These are phyloP conservation scores for Microplitis manilae DNA, from an alignment of 2,888 invertebrate species.

Conservation along the genomic window DNA sequence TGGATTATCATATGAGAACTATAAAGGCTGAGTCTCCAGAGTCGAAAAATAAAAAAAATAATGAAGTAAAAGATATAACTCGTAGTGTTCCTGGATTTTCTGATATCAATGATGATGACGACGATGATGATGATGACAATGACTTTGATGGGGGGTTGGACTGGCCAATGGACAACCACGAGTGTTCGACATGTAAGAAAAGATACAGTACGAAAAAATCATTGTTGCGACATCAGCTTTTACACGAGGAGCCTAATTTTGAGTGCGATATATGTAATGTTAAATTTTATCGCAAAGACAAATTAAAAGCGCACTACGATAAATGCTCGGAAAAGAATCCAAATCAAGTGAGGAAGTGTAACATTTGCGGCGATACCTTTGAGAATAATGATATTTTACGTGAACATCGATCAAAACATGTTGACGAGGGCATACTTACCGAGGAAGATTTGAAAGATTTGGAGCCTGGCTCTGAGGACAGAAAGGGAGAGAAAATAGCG, in stretches of 20 bases:
- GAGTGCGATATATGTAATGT: constrained; percentile 69
- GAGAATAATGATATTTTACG: constrained; percentile 67
- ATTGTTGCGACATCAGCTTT: constrained; percentile 65
- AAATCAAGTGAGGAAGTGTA: constrained; percentile 69
- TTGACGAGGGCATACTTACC: constrained; percentile 67
- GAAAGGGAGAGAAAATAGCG: constrained; percentile 61
- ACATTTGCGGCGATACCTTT: constrained; percentile 68
- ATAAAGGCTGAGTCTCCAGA: constrained; percentile 52
- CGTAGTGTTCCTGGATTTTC: constrained; percentile 20
- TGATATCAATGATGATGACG: constrained; percentile 50
- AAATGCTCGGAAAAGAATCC: constrained; percentile 70
- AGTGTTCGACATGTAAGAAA: constrained; percentile 68
- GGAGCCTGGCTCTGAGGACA: constrained; percentile 63
- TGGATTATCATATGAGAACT: constrained; percentile 65
- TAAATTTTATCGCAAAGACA: constrained; percentile 69
- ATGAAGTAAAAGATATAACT: constrained; percentile 46
- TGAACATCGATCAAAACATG: constrained; percentile 67
- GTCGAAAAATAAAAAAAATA: constrained; percentile 36
- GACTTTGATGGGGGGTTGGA: constrained; percentile 67
- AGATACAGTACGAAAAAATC: constrained; percentile 69
- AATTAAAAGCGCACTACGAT: constrained; percentile 69
- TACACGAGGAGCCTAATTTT: constrained; percentile 69
- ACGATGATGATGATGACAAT: constrained; percentile 64
- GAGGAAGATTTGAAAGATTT: constrained; percentile 68
- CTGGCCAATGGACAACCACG: constrained; percentile 69